Evolutionary conservation across 2,888 invertebrate genomes (phyloP), one percentile per base, ranked within the genome.

Genomic region (Rotaria magnacalcarata): DNA sequence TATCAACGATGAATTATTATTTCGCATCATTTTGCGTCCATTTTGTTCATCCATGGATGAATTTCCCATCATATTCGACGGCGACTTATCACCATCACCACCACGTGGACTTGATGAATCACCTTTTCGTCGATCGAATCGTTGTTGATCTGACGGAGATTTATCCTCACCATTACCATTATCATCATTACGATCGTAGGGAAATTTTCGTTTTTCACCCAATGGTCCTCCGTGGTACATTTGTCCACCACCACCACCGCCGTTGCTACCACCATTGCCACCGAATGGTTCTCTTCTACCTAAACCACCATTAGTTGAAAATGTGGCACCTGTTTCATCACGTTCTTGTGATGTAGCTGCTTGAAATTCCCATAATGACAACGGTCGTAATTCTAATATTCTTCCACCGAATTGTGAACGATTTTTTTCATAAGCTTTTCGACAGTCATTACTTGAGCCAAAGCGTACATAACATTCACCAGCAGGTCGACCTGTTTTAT

Each of bases 361-460:
- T 80, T 80, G 80, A 80, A 80, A 80, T 80, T 80, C 80, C 80
- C 80, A 80, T 47, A 80, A 80, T 7, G 80, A 80, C 47, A 80
- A 80, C 47, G 80, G 47, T 11, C 80, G 80, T n/a, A 80, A 80
- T 80, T 80, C 80, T 47, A 80, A 47, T 80, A 80, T 47, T n/a
- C 80, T 47, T 47, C 80, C 80, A n/a, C 47, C 47, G 16, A 80
- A 80, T 24, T 80, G 80, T 47, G 47, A 80, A 43, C 80, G 80
- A 80, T 80, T 80, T 34, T 80, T 80, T 80, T 80, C 80, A 80
- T 80, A 80, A 47, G 80, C 80, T 47, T 80, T 80, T 47, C 80
- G 80, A n/a, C 80, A 80, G 47, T 80, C 80, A 47, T 80, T 80
- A 80, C 80, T 80, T 11, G 80, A 80, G n/a, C 24, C 21, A 80